Conservation (phyloP, 2,888 invertebrate species). For the Theodoxus fluviatilis region DNA sequence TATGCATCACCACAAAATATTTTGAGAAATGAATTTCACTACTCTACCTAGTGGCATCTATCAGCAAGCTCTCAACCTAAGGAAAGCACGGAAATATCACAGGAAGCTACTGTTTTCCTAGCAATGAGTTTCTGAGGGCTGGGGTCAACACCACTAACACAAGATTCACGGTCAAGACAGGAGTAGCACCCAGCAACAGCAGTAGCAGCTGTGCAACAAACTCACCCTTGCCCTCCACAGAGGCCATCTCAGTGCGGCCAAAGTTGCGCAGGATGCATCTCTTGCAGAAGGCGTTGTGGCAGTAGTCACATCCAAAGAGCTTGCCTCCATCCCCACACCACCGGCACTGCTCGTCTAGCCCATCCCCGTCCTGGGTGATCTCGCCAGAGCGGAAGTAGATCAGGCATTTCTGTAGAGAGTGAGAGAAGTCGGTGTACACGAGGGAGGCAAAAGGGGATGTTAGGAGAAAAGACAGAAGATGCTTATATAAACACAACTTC, state of each 20-base stretch:
- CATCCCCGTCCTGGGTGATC: conserved; percentile 66
- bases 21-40: no score
- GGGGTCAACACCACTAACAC: no score
- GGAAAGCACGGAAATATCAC: no score
- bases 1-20: no score
- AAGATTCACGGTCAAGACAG: no score
- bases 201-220: no score
- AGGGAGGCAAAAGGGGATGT: background rate
- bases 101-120: no score
- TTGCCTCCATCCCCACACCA: conserved; percentile 69
- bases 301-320: conserved; percentile 67
- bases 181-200: no score
- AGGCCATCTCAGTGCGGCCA: conserved; percentile 61
- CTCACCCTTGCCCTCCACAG: no score
- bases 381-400: conserved; percentile 62
- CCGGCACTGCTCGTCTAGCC: conserved; percentile 68
- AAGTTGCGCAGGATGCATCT: conserved; percentile 68
- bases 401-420: conserved; percentile 56
- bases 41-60: no score
- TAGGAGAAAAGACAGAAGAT: background rate
- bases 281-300: conserved; percentile 68
- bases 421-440: background rate
- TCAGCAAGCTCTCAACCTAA: no score
- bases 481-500: background rate
- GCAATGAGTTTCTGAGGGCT: no score